phyloP scores from a whole-genome alignment of 2,888 invertebrate genomes.

The Cheilosia soror region DNA sequence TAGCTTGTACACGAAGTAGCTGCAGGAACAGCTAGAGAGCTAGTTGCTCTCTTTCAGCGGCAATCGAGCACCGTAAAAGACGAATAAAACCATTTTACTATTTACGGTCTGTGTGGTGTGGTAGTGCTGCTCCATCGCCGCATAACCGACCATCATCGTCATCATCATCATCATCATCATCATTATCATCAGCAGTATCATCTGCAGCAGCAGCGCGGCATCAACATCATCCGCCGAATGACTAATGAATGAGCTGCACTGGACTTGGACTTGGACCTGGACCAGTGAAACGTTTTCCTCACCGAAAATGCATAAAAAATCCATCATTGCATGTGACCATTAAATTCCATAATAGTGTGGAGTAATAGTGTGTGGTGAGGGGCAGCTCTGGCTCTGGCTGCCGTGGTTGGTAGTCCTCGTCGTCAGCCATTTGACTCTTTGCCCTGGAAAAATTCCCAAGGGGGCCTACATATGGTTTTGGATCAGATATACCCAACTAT shows the following conservation, averaged over 20 bases:
- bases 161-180: conserved; percentile 19
- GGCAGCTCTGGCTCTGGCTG: conserved; percentile 1
- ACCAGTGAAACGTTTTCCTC: conserved; percentile 50
- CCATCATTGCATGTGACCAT: conserved; percentile 71
- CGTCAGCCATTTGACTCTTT: conserved; percentile 66
- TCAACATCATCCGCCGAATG: conserved; percentile 60
- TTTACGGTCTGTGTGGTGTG: conserved; percentile 58
- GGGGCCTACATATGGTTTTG: conserved; percentile 13
- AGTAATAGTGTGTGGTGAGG: conserved; percentile 53
- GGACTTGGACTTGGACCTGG: conserved; percentile 19
- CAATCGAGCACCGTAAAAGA: conserved; percentile 60
- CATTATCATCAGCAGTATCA: conserved; percentile 16
- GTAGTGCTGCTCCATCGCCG: conserved; percentile 33
- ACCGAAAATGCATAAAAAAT: conserved; percentile 71
- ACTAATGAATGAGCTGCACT: conserved; percentile 73
- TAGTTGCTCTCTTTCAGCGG: conserved; percentile 57
- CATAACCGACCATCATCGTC: conserved; percentile 41
- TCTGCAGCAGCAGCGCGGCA: background rate
- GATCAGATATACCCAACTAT: conserved; percentile 23
- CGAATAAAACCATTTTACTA: conserved; percentile 69
- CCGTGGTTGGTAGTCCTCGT: conserved; percentile 27
- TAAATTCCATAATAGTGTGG: conserved; percentile 71
- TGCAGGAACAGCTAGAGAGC: background rate
- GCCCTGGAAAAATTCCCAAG: conserved; percentile 68
- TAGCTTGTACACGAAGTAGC: background rate